Base-by-base conservation (phyloP, 2,113 vertebrate genomes). In the Maccullochella peelii region DNA sequence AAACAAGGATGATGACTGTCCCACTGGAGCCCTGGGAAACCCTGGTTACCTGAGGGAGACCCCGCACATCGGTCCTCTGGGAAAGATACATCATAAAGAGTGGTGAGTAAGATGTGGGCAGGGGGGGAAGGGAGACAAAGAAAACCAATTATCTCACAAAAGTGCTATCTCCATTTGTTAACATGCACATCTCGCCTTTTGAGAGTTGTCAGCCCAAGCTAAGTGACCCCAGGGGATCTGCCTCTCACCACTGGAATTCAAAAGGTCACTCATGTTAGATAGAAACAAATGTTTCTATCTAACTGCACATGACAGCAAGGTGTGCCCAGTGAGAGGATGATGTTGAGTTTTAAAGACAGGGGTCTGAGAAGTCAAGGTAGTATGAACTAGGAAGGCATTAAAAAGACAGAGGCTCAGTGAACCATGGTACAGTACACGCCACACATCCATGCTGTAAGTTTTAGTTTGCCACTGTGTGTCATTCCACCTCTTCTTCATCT, bases 1-100 rank as follows among this genome's bases (percentile, higher is more conserved):
- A 93, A 49, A 99, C 96, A 86, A 99, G 95, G 58, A 96, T 96
- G 79, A 99, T 96, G 80, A 98, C 93, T 76, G 97, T 95, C 0
- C 97, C 96, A 42, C 95, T 98, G 90, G 97, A 96, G 36, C 97
- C 83, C 5, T 95, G 93, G 21, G 95, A 86, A 0, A 96, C 94
- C 81, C 83, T 95, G 40, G 94, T 93, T 2, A 96, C 95, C 79
- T 65, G 96, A 0, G 96, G 96, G 82, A 96, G 94, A 54, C 95
- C 93, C 52, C 94, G 92, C 14, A 92, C 95, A 80, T 97, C 96
- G 0, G 94, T 97, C 79, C 96, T 93, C 97, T 98, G 82, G 6
- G 49, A 27, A 67, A 42, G 79, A 55, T 6, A 85, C 11, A 59
- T 18, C n/a, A 80, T 14, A 55, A 61, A 75, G 40, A 44, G 25